These are phyloP conservation scores for Danaus melanippus DNA, from an alignment of 1,140 invertebrate species.

Conservation along the genomic window DNA sequence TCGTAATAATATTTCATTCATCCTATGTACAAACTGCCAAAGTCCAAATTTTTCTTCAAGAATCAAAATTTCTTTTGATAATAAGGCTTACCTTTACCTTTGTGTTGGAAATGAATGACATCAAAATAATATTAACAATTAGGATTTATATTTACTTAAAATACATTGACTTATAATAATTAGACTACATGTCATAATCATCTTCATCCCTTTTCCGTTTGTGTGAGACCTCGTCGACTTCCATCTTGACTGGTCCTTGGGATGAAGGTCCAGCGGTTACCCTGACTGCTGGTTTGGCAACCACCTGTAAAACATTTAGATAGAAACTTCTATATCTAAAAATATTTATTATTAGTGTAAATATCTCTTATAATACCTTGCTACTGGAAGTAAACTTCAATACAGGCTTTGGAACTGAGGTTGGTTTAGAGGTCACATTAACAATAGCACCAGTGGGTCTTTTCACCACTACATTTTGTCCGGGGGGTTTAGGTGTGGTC, in stretches of 20 bases:
- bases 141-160: constrained; percentile 12
- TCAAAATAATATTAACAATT: constrained; percentile 1
- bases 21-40: too few relatives aligned
- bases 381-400: constrained; percentile 78
- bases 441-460: constrained; percentile 72
- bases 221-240: constrained; percentile 66
- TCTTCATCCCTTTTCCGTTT: constrained; percentile 80
- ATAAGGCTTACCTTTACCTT: not conserved
- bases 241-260: constrained; percentile 69
- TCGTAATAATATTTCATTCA: not conserved
- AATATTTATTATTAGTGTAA: not conserved
- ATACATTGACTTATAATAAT: constrained; percentile 9
- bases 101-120: too few relatives aligned
- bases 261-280: constrained; percentile 72
- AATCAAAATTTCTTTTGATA: too few relatives aligned
- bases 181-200: constrained; percentile 74
- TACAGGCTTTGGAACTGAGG: constrained; percentile 81
- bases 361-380: constrained; percentile 44
- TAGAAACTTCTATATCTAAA: not conserved
- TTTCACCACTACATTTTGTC: constrained; percentile 69
- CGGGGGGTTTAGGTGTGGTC: constrained; percentile 43
- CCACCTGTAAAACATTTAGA: constrained; percentile 38
- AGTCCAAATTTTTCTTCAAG: too few relatives aligned
- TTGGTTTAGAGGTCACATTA: constrained; percentile 78
- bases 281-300: constrained; percentile 76